Evolutionary conservation across 2,888 invertebrate species (phyloP), one percentile per base, ranked within the genome.

Genomic region (Hesperia comma): DNA sequence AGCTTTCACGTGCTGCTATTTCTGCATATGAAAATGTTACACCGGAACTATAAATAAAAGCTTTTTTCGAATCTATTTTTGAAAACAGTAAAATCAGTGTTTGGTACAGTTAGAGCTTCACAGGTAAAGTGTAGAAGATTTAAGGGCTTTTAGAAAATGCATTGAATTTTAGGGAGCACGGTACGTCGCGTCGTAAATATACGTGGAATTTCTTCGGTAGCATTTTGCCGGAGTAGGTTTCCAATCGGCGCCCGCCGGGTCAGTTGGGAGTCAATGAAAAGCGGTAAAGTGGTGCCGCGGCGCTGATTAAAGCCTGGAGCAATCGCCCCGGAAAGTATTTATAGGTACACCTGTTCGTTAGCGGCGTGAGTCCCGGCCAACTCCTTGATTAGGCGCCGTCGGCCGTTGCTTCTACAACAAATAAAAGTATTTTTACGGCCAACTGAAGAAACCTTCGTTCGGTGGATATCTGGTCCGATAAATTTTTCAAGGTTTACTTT

Each of bases 291-390:
- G 90, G 87, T 88, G 84, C 87, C 85, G 85, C 79, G 83, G 87
- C 82, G 88, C 90, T 92, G 92, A 92, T 92, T 92, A 92, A 92
- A 91, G 90, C 92, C 92, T 87, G 87, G 79, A 92, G 92, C 91
- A 91, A 92, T 92, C 89, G 87, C 88, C 87, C 81, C 87, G 88
- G 87, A 89, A 90, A 91, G 90, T 92, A 92, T 92, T 92, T 92
- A 92, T 92, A 90, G 90, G 90, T 91, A 88, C 91, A 92, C 91
- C 91, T 92, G 92, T 90, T 92, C 92, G 92, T 92, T 92, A 92
- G 90, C 83, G 84, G 86, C 87, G 82, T 86, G 81, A 86, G 86
- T 83, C 85, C 84, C 84, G 82, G 92, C 91, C 91, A 92, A 92
- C 89, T 92, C 87, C 90, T 91, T 92, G 92, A 92, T 92, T 92